A percentile compares a stretch with the other conserved stretches of the same genome.
Evolutionary conservation across 2,113 vertebrate genomes (phyloP).

Genomic region (Rutilus rutilus): DNA sequence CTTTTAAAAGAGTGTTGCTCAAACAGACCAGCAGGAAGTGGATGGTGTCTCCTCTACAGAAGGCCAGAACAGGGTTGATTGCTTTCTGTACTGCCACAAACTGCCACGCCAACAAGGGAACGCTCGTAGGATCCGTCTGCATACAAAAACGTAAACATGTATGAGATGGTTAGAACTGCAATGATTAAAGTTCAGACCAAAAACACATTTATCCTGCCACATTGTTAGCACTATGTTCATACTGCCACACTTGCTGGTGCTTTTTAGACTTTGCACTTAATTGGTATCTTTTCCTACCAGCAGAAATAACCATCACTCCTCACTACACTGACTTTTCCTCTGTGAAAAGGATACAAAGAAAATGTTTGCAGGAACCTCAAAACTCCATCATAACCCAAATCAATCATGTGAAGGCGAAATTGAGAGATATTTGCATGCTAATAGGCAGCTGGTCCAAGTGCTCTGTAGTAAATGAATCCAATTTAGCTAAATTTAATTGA

Average conservation of each 20-base stretch:
- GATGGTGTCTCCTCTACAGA: slow-evolving; percentile 92
- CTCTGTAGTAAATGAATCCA: slow-evolving; percentile 2
- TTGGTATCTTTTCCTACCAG: background rate
- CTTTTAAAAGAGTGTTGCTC: background rate
- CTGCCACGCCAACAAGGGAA: slow-evolving; percentile 95
- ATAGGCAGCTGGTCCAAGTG: background rate
- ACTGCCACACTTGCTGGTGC: background rate
- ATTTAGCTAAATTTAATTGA: background rate
- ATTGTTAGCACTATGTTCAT: background rate
- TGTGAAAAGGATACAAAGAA: background rate
- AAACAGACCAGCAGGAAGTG: slow-evolving; percentile 88
- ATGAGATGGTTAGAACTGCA: background rate
- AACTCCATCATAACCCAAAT: background rate
- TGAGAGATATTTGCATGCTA: background rate
- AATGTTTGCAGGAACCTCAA: slow-evolving; percentile 1
- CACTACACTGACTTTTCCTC: background rate
- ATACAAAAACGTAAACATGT: slow-evolving; percentile 34
- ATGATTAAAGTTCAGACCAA: background rate
- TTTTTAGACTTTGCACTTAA: background rate
- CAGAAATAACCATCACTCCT: background rate
- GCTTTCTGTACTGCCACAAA: slow-evolving; percentile 89
- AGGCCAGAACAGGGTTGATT: slow-evolving; percentile 91
- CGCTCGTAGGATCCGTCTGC: slow-evolving; percentile 92
- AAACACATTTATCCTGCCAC: background rate
- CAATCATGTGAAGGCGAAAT: background rate